Evolutionary conservation across 2,113 vertebrate species (phyloP).

Genomic region (Otis tarda): DNA sequence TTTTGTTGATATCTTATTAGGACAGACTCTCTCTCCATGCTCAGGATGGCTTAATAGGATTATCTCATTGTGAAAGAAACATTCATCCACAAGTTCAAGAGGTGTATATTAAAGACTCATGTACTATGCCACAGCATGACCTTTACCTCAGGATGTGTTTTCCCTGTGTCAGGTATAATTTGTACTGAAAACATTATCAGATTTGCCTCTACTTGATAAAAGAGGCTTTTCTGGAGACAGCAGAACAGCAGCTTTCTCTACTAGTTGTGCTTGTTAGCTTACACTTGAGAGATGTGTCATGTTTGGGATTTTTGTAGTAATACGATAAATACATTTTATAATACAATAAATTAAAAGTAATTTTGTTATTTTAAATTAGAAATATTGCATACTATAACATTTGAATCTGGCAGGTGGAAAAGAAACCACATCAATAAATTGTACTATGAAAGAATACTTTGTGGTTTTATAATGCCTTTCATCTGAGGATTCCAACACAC

Average conservation of each 20-base stretch:
- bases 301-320: background rate
- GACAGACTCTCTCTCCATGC: background rate
- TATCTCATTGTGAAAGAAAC: constrained; percentile 24
- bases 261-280: background rate
- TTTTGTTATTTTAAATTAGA: background rate
- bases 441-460: background rate
- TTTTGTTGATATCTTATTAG: background rate
- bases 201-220: background rate
- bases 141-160: background rate
- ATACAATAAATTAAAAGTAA: background rate
- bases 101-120: background rate
- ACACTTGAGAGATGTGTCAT: background rate
- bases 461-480: background rate
- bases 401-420: background rate
- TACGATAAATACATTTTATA: background rate
- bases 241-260: background rate
- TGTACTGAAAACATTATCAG: background rate
- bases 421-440: background rate
- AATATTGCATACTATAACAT: background rate
- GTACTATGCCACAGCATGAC: background rate
- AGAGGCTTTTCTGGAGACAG: background rate
- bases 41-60: constrained; percentile 18
- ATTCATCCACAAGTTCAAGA: constrained; percentile 16
- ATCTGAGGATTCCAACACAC: background rate
- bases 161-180: background rate